Evolutionary conservation across 2,113 vertebrate species (phyloP).

Genomic region (Rhodinocichla rosea): DNA sequence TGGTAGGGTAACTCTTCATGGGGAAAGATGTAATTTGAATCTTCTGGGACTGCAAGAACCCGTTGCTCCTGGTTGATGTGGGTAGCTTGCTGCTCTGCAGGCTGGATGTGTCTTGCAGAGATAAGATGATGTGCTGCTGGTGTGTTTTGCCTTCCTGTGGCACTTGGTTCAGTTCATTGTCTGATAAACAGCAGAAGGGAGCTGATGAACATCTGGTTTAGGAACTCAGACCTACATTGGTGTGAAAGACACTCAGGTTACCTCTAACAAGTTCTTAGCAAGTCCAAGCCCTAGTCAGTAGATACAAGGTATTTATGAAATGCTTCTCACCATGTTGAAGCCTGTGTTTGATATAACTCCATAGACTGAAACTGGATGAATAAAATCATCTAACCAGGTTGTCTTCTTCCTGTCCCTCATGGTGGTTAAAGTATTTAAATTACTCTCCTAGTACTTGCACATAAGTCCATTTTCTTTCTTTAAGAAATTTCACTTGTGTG

Average conservation of each 20-base stretch:
- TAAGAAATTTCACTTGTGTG: background rate
- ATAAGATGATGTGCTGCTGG: background rate
- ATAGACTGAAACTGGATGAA: background rate
- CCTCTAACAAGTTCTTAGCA: background rate
- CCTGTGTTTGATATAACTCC: background rate
- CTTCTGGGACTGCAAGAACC: background rate
- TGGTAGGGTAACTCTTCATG: background rate
- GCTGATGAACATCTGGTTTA: background rate
- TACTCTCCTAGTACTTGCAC: background rate
- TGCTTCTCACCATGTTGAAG: background rate
- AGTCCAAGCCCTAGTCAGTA: background rate
- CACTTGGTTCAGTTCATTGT: background rate
- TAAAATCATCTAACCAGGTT: background rate
- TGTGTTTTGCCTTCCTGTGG: background rate
- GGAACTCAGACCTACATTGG: background rate
- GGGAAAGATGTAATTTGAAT: background rate
- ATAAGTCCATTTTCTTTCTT: background rate
- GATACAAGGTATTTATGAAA: background rate
- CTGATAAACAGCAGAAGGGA: background rate
- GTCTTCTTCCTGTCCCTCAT: background rate
- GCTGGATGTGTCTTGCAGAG: background rate
- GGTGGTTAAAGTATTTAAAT: background rate
- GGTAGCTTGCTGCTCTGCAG: background rate
- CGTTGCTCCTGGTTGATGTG: background rate
- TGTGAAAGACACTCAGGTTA: background rate